Base-by-base conservation (phyloP, 1,140 invertebrate genomes). In the Zophobas atratus region DNA sequence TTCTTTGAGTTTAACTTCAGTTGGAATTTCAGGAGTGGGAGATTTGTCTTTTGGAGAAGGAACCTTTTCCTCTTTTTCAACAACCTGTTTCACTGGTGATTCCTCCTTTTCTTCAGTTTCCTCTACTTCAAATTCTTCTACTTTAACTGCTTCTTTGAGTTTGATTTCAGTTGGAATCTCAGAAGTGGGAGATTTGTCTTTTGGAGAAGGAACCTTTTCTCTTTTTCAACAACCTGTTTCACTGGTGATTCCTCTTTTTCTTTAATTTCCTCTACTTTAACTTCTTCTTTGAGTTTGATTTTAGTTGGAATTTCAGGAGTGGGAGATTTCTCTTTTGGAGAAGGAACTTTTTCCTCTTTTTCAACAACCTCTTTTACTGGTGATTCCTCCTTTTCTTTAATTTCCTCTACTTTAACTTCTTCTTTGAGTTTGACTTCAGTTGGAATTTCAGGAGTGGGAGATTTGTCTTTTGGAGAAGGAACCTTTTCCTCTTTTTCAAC, bases 391-490 rank as follows among this genome's bases (percentile, higher is more conserved):
- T 57, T 57, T 6, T 4, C 56, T 57, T 57, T 6, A 4, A 4
- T 46, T 46, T 46, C 43, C 3, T 46, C 8, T 46, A 35, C 56
- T 1, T 5, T 57, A 35, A 57, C 36, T 57, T 35, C 56, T 2
- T 34, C 32, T 57, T 33, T 57, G 0, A 57, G 33, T 57, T 57
- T 57, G 1, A 57, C 38, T 36, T 57, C 56, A 34, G 56, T 35
- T 8, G 33, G 56, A 2, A 33, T 57, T 2, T 57, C 56, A 8
- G 56, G 32, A 35, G 56, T 33, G 2, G 56, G 56, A 57, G 56
- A 1, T 57, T 57, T 57, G 56, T 57, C 56, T 57, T 57, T 57
- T 8, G 56, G 56, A 57, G 56, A 6, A 34, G 56, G 56, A 2
- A 34, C 56, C 35, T 57, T 57, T 34, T 57, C 56, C 1, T 57